These are phyloP conservation scores for Microplitis mediator DNA, from an alignment of 1,140 invertebrate species.

Conservation along the genomic window DNA sequence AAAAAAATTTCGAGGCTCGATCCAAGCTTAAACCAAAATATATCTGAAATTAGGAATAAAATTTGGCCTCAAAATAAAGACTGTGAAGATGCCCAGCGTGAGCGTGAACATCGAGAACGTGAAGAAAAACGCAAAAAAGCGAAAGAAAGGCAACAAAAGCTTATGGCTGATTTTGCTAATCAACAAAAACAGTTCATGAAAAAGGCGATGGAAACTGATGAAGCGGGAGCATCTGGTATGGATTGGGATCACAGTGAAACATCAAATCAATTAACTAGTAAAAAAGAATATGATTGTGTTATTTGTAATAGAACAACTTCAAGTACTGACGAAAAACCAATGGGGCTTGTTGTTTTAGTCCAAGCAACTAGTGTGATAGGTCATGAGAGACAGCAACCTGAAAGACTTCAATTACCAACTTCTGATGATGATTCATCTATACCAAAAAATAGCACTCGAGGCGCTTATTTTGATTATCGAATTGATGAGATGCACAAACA, in stretches of 20 bases:
- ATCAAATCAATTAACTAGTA: constrained; percentile 60
- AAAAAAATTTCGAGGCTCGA: constrained; percentile 76
- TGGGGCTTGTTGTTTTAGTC: constrained; percentile 88
- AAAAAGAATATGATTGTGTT: constrained; percentile 91
- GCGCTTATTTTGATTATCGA: constrained; percentile 70
- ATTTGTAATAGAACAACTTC: constrained; percentile 92
- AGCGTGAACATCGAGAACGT: constrained; percentile 75
- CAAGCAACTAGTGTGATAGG: constrained; percentile 84
- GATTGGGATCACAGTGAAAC: constrained; percentile 72
- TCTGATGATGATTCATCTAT: constrained; percentile 67
- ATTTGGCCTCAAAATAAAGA: constrained; percentile 82
- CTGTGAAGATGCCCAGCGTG: constrained; percentile 74
- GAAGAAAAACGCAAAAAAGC: constrained; percentile 83
- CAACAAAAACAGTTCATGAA: constrained; percentile 92
- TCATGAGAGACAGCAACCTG: constrained; percentile 70
- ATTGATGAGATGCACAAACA: constrained; percentile 73
- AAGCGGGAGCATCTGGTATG: constrained; percentile 65
- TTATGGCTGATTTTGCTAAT: constrained; percentile 92
- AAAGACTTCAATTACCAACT: constrained; percentile 70
- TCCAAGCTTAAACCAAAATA: constrained; percentile 69
- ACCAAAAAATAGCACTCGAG: constrained; percentile 66
- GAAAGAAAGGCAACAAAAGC: constrained; percentile 85
- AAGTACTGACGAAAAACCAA: constrained; percentile 83
- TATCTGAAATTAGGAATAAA: constrained; percentile 71
- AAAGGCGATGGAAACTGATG: constrained; percentile 75